phyloP scores from a whole-genome alignment of 2,888 invertebrate genomes.

The Pogonocherus hispidulus region DNA sequence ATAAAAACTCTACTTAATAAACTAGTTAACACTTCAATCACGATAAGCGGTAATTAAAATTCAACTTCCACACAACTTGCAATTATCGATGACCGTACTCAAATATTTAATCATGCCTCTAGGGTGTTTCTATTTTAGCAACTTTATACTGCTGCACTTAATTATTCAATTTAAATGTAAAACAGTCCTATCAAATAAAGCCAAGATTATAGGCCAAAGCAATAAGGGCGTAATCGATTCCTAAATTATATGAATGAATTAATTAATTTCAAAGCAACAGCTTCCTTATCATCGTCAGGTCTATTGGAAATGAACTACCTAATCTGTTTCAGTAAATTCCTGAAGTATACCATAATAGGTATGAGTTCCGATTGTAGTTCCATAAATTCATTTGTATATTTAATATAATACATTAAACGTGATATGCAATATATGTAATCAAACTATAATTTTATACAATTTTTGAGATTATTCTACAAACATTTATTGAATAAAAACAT shows the following conservation, averaged over 20 bases:
- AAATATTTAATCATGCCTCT: not conserved
- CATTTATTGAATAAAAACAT: too few relatives aligned
- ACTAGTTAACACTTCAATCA: not conserved
- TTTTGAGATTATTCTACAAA: too few relatives aligned
- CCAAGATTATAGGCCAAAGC: not conserved
- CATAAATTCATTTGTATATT: too few relatives aligned
- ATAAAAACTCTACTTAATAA: not conserved
- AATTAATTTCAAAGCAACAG: not conserved
- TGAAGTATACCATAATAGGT: too few relatives aligned
- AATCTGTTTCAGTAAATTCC: too few relatives aligned
- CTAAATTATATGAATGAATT: not conserved
- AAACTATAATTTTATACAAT: too few relatives aligned
- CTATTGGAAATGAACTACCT: too few relatives aligned
- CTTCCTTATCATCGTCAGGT: too few relatives aligned
- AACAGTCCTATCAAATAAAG: not conserved
- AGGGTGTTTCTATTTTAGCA: not conserved
- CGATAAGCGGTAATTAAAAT: not conserved
- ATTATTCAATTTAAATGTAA: constrained; percentile 2
- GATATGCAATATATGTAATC: too few relatives aligned
- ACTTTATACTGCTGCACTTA: not conserved
- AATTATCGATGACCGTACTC: not conserved
- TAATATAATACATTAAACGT: too few relatives aligned
- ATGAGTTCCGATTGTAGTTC: too few relatives aligned
- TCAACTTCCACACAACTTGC: not conserved
- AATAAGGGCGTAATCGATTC: not conserved